A percentile compares a stretch with the other conserved stretches of the same genome.
phyloP scores from a whole-genome alignment of 1,140 invertebrate species.

The Trachymyrmex cornetzi region DNA sequence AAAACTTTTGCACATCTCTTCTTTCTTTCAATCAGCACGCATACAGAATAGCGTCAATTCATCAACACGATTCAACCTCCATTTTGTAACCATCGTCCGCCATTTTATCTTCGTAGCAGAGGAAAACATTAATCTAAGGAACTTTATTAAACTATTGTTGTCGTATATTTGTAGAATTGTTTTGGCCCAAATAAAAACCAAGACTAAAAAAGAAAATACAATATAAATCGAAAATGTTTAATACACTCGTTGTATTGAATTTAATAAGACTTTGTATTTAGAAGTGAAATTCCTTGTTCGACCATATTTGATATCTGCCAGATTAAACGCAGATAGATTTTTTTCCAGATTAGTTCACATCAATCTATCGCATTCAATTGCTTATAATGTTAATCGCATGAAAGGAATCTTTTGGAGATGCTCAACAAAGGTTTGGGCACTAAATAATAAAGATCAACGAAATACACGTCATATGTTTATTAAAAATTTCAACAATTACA shows the following conservation, averaged over 20 bases:
- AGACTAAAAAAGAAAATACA: not conserved
- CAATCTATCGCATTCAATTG: not conserved
- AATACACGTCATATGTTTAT: constrained; percentile 68
- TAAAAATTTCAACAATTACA: constrained; percentile 69
- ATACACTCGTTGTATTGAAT: constrained; percentile 16
- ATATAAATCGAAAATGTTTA: not conserved
- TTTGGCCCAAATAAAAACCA: not conserved
- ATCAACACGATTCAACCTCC: constrained; percentile 60
- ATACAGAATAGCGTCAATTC: not conserved
- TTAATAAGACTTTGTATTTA: not conserved
- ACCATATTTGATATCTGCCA: not conserved
- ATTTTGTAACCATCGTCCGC: constrained; percentile 76
- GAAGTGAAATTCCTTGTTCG: not conserved
- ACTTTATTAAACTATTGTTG: not conserved
- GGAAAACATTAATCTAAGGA: constrained; percentile 4
- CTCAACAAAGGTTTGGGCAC: constrained; percentile 23
- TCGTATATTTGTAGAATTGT: not conserved
- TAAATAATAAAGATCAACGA: constrained; percentile 63
- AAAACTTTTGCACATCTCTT: not conserved
- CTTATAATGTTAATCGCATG: constrained; percentile 19
- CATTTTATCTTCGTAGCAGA: constrained; percentile 73
- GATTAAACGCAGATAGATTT: not conserved
- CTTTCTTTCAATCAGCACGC: not conserved
- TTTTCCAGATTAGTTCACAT: not conserved
- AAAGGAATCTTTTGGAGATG: constrained; percentile 5